Percentiles rank a stretch among this genome's conserved stretches.
Evolutionary conservation across 2,113 vertebrate genomes (phyloP).

Genomic region (Brachionichthys hirsutus): DNA sequence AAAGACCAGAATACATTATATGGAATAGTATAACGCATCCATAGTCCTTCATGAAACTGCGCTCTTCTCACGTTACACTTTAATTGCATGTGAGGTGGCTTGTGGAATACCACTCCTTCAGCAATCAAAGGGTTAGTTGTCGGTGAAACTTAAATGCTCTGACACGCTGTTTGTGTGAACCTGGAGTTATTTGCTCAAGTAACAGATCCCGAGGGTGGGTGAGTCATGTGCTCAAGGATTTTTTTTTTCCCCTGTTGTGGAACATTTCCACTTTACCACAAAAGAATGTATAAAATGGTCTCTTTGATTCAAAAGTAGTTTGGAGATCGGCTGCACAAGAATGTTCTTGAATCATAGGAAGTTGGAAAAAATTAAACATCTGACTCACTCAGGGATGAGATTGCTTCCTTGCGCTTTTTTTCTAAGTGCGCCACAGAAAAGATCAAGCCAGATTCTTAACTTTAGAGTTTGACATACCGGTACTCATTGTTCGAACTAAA

Average conservation of each 20-base stretch:
- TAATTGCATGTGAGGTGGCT: constrained; percentile 4
- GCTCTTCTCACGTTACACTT: neutral
- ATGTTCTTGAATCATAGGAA: constrained; percentile 47
- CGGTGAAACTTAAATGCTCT: constrained; percentile 40
- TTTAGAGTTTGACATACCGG: neutral
- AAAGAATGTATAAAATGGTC: constrained; percentile 75
- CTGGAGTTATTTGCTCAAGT: constrained; percentile 67
- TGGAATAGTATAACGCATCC: too few species aligned
- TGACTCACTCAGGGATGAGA: constrained; percentile 45
- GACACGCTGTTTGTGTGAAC: constrained; percentile 32
- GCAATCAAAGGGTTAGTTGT: constrained; percentile 52
- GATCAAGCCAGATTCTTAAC: constrained; percentile 9
- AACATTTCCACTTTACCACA: constrained; percentile 74
- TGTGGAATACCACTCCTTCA: constrained; percentile 33
- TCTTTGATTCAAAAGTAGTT: constrained; percentile 51
- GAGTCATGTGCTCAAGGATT: constrained; percentile 75
- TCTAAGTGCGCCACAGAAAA: constrained; percentile 4
- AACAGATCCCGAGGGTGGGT: constrained; percentile 73
- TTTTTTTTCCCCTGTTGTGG: constrained; percentile 61
- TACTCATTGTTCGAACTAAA: neutral
- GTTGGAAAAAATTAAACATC: constrained; percentile 56
- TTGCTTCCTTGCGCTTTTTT: constrained; percentile 34
- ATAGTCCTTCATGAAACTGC: too few species aligned
- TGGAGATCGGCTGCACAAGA: constrained; percentile 43
- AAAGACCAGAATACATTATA: neutral